A percentile compares a stretch with the other conserved stretches of the same genome.
Conservation (phyloP, 2,113 vertebrate genomes). For the Archilochus colubris region DNA sequence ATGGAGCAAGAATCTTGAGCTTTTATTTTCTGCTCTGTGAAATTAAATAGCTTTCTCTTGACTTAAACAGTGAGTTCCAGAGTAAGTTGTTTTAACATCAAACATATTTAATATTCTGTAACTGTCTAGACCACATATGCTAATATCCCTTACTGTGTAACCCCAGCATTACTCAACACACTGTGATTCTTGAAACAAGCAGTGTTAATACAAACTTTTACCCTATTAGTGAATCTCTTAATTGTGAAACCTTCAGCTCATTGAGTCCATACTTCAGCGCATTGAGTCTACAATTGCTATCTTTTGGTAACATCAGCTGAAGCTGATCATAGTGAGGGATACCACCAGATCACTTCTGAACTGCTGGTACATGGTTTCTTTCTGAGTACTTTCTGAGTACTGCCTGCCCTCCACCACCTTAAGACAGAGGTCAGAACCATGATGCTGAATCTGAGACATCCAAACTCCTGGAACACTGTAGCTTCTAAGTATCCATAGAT, state of each 20-base stretch:
- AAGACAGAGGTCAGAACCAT: neutral
- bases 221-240: neutral
- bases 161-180: neutral
- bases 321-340: neutral
- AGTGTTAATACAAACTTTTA: neutral
- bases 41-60: neutral
- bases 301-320: neutral
- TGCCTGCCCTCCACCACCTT: neutral
- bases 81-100: neutral
- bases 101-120: neutral
- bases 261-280: neutral
- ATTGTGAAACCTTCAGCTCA: neutral
- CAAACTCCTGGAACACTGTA: neutral
- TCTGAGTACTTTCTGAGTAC: neutral
- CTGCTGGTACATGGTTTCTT: neutral
- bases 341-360: neutral
- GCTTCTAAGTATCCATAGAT: neutral
- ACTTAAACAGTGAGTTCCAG: accelerated
- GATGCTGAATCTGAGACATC: neutral
- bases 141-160: neutral
- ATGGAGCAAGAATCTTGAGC: neutral
- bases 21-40: neutral
- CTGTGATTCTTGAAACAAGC: neutral
- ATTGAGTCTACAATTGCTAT: neutral
- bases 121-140: neutral